These are phyloP conservation scores for Agonopterix alstromeriana DNA, from an alignment of 2,888 invertebrate species.

Conservation along the genomic window DNA sequence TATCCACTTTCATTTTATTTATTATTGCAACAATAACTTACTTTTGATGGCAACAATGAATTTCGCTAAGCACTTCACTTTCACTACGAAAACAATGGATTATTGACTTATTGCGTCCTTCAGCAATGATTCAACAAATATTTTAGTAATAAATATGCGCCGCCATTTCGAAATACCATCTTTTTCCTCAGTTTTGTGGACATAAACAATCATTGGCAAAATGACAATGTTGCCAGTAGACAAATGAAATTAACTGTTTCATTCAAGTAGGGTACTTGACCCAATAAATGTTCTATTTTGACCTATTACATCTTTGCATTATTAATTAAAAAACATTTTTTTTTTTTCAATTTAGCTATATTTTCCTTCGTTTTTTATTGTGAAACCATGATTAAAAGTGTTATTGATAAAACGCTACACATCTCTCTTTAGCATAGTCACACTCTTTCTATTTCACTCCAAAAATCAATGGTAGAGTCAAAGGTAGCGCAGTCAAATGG, in stretches of 20 bases:
- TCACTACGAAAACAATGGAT: too few relatives aligned
- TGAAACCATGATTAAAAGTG: background rate
- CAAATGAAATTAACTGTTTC: too few relatives aligned
- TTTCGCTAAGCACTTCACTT: background rate
- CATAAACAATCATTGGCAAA: too few relatives aligned
- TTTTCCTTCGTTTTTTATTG: background rate
- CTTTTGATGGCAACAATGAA: slow-evolving; percentile 61
- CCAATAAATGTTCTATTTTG: too few relatives aligned
- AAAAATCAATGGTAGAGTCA: slow-evolving; percentile 13
- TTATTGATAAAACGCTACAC: background rate
- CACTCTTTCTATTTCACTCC: slow-evolving; percentile 6
- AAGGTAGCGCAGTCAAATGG: background rate
- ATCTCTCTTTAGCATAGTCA: background rate
- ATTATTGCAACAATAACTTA: slow-evolving; percentile 69
- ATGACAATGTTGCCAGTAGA: too few relatives aligned
- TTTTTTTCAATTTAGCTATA: too few relatives aligned
- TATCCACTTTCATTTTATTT: slow-evolving; percentile 41
- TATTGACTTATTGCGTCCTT: too few relatives aligned
- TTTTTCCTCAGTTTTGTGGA: background rate
- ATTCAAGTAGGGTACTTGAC: too few relatives aligned
- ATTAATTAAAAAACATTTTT: too few relatives aligned
- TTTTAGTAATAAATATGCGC: background rate
- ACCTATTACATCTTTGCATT: too few relatives aligned
- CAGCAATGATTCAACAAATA: too few relatives aligned
- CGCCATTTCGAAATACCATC: slow-evolving; percentile 3